Percentiles rank a stretch among this genome's conserved stretches.
These are phyloP conservation scores for Cordilura impudica DNA, from an alignment of 2,888 invertebrate species.

Conservation along the genomic window DNA sequence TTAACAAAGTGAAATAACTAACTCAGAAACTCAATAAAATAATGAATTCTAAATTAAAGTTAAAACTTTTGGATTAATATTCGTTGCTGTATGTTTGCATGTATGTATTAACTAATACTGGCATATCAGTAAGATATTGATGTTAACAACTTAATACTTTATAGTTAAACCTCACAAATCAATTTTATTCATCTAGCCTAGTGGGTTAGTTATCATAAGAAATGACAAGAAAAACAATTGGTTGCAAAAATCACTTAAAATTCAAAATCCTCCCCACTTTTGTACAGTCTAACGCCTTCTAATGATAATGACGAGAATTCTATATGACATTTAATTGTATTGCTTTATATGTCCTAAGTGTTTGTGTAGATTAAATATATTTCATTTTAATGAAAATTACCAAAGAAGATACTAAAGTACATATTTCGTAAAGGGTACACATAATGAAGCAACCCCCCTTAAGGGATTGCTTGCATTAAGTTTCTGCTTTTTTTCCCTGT, in stretches of 20 bases:
- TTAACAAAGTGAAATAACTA: no score
- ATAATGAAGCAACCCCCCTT: conserved; percentile 18
- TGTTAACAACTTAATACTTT: conserved; percentile 39
- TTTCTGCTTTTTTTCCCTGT: not conserved
- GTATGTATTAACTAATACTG: not conserved
- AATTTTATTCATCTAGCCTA: conserved; percentile 37
- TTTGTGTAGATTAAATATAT: conserved; percentile 33
- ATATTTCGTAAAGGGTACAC: conserved; percentile 24
- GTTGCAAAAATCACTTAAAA: not conserved
- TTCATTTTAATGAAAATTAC: conserved; percentile 46
- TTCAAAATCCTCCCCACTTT: conserved; percentile 29
- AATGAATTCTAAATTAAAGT: no score
- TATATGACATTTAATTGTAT: conserved; percentile 25
- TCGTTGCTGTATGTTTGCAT: no score
- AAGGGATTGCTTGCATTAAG: conserved; percentile 8
- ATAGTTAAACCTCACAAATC: conserved; percentile 40
- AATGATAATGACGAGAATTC: conserved; percentile 44
- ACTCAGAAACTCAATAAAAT: no score
- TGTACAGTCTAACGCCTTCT: conserved; percentile 53
- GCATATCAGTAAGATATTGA: not conserved
- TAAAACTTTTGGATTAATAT: no score
- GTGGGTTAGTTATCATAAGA: not conserved
- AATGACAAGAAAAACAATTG: not conserved
- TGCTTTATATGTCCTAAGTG: conserved; percentile 18
- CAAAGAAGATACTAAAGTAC: conserved; percentile 5